A percentile compares a stretch with the other conserved stretches of the same genome.
phyloP scores from a whole-genome alignment of 2,797 vertebrate genomes.

The Acestrorhynchus altus region DNA sequence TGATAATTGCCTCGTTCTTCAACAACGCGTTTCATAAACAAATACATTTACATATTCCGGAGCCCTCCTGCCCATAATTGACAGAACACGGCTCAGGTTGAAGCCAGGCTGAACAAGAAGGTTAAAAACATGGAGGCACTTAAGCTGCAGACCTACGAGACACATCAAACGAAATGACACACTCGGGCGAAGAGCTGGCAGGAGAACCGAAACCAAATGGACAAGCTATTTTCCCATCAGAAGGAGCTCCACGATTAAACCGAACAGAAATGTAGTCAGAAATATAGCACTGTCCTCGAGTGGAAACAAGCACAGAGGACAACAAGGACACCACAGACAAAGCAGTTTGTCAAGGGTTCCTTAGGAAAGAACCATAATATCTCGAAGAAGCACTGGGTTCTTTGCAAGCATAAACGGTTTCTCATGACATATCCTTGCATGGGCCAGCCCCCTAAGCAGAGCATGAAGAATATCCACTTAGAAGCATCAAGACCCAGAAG shows the following conservation, averaged over 20 bases:
- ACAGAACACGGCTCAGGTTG: background rate
- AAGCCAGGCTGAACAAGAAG: background rate
- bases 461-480: background rate
- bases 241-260: background rate
- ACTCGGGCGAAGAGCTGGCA: background rate
- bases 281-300: no score
- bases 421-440: no score
- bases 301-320: no score
- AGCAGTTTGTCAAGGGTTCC: no score
- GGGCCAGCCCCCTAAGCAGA: no score
- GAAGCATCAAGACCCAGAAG: background rate
- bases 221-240: conserved; percentile 17
- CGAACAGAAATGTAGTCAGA: no score
- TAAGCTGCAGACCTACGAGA: background rate
- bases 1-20: conserved; percentile 23
- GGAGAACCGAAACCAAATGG: conserved; percentile 1
- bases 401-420: no score
- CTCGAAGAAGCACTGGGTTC: no score
- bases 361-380: no score
- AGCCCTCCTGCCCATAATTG: background rate
- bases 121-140: background rate
- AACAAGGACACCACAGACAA: no score
- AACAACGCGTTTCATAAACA: conserved; percentile 23
- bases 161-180: background rate
- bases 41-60: background rate